Conservation (phyloP, 2,113 vertebrate genomes). For the Eulacestoma nigropectus region DNA sequence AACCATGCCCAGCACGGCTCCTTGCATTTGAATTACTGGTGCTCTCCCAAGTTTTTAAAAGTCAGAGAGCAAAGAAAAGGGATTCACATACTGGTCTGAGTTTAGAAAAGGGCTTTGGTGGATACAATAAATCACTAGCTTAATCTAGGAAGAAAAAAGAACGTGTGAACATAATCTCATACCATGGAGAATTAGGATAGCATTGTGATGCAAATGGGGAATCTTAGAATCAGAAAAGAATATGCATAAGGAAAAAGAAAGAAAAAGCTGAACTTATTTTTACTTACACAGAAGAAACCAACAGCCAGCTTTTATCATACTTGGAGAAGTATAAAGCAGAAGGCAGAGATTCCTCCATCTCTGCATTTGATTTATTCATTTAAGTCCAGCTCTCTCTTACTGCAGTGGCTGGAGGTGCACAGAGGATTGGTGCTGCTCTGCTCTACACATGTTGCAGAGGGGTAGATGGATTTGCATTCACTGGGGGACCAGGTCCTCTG, state of each 20-base stretch:
- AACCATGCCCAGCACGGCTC: background rate
- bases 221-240: background rate
- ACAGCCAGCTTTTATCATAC: background rate
- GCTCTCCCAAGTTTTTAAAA: background rate
- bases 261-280: background rate
- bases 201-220: background rate
- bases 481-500: rapidly evolving
- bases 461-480: background rate
- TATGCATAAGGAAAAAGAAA: background rate
- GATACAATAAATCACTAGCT: background rate
- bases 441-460: rapidly evolving
- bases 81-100: background rate
- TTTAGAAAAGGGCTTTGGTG: background rate
- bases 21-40: background rate
- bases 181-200: background rate
- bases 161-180: background rate
- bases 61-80: background rate
- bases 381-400: background rate
- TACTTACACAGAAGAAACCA: background rate
- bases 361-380: background rate
- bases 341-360: background rate
- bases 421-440: background rate
- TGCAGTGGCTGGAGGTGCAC: background rate
- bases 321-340: background rate
- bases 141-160: background rate